A percentile compares a stretch with the other conserved stretches of the same genome.
Evolutionary conservation across 2,113 vertebrate species (phyloP).

Genomic region (Anolis sagrei): DNA sequence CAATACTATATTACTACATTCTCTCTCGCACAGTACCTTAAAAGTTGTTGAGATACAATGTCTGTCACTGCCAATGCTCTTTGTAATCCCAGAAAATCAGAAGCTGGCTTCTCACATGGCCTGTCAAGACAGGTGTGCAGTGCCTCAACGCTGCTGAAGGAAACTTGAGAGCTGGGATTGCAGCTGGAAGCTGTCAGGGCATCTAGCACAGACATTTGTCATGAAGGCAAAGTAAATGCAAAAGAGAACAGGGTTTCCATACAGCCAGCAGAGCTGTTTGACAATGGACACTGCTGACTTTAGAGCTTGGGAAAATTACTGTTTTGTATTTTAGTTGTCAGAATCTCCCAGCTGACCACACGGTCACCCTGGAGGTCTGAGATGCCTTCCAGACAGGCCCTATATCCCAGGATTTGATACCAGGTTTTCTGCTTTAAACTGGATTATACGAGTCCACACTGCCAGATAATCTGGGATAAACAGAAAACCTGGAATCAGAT

Average conservation of each 20-base stretch:
- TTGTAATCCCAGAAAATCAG: slow-evolving; percentile 16
- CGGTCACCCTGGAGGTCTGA: too few relatives aligned
- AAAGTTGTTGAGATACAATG: background rate
- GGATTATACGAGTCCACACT: too few relatives aligned
- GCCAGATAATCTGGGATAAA: too few relatives aligned
- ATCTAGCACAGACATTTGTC: background rate
- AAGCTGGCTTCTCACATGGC: background rate
- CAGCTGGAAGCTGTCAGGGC: too few relatives aligned
- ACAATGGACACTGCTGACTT: background rate
- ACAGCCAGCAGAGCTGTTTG: background rate
- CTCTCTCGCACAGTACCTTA: background rate
- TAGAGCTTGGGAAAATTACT: too few relatives aligned
- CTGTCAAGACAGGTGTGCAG: slow-evolving; percentile 7
- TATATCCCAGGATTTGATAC: too few relatives aligned
- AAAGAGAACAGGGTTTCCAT: background rate
- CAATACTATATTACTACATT: slow-evolving; percentile 1
- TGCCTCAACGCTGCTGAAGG: background rate
- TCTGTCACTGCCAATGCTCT: background rate
- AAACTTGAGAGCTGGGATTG: slow-evolving; percentile 7
- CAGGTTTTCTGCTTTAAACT: too few relatives aligned
- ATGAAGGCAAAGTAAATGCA: background rate
- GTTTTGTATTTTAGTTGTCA: too few relatives aligned
- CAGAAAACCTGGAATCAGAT: too few relatives aligned
- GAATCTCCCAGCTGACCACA: too few relatives aligned
- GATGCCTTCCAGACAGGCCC: too few relatives aligned